These are phyloP conservation scores for Phycodurus eques DNA, from an alignment of 2,113 vertebrate genomes.

Conservation along the genomic window DNA sequence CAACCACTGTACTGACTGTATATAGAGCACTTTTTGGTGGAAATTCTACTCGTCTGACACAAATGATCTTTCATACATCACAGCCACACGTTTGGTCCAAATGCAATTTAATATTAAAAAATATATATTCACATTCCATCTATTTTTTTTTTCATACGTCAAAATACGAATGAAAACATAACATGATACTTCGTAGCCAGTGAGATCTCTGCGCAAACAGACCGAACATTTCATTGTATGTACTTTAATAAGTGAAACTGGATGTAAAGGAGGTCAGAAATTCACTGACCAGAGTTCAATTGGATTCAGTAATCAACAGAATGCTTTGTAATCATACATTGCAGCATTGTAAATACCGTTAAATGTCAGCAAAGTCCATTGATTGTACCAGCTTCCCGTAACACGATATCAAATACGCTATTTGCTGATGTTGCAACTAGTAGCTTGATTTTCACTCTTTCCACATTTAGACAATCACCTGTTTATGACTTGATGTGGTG, in stretches of 20 bases:
- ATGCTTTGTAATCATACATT: not conserved
- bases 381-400: no score
- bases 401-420: no score
- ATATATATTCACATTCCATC: not conserved
- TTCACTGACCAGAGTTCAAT: not conserved
- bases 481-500: not conserved
- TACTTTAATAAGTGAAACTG: not conserved
- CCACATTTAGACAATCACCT: not conserved
- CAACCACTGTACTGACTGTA: not conserved
- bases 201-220: not conserved
- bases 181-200: not conserved
- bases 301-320: no score
- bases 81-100: slow-evolving; percentile 15
- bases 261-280: not conserved
- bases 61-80: not conserved
- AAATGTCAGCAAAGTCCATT: no score
- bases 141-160: not conserved
- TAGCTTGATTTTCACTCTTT: no score
- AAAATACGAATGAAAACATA: not conserved
- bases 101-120: slow-evolving; percentile 19
- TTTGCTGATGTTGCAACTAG: not conserved
- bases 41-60: no score
- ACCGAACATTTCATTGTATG: not conserved
- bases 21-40: no score
- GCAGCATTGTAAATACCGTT: not conserved